Percentiles rank a stretch among this genome's conserved stretches.
phyloP scores from a whole-genome alignment of 2,113 vertebrate genomes.

The Parotia lawesii region DNA sequence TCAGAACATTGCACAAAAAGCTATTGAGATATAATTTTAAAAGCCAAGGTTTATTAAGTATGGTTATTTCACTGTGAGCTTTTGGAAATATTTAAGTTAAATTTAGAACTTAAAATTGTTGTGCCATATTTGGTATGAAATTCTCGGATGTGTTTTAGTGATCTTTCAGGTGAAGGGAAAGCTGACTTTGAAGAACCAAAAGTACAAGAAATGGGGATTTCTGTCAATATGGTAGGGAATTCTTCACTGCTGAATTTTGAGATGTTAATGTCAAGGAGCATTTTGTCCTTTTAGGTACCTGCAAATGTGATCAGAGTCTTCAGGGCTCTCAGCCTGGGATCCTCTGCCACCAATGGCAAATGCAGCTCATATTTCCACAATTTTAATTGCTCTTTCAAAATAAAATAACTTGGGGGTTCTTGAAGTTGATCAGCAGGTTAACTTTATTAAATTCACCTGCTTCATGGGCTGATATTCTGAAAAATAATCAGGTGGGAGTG shows the following conservation, averaged over 20 bases:
- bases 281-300: neutral
- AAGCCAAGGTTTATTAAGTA: neutral
- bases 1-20: neutral
- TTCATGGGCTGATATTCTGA: neutral
- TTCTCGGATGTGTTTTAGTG: neutral
- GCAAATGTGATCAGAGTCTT: neutral
- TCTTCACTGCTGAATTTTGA: neutral
- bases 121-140: neutral
- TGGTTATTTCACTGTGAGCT: neutral
- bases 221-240: neutral
- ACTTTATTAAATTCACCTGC: neutral
- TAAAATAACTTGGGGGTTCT: neutral
- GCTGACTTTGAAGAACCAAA: neutral
- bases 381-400: neutral
- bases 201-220: neutral
- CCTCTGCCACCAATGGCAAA: neutral
- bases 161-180: neutral
- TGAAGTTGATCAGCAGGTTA: neutral
- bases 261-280: neutral
- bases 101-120: neutral
- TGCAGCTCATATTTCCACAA: neutral
- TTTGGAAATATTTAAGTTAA: neutral
- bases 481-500: neutral
- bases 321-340: neutral
- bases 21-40: neutral